Conservation (phyloP, 2,888 invertebrate genomes). For the Acanthosepion esculentum region DNA sequence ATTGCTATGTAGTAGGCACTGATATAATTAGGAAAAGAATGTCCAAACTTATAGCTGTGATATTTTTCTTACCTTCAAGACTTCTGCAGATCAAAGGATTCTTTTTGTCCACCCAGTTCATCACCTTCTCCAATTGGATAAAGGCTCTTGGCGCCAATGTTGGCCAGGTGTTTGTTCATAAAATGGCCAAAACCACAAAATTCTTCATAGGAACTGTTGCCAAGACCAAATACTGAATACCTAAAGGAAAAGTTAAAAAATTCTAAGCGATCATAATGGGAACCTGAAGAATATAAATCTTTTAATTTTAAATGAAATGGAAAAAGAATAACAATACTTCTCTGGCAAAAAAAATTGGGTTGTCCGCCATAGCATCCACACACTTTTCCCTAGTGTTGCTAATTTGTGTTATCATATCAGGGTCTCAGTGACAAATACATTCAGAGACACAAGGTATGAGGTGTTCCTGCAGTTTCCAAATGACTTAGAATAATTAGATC, state of each 20-base stretch:
- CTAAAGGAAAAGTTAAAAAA: constrained; percentile 72
- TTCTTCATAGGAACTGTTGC: constrained; percentile 94
- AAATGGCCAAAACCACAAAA: constrained; percentile 95
- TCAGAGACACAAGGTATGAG: too few relatives aligned
- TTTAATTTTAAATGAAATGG: too few relatives aligned
- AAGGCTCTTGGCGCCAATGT: constrained; percentile 90
- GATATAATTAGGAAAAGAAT: constrained; percentile 57
- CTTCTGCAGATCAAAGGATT: constrained; percentile 80
- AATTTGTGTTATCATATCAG: too few relatives aligned
- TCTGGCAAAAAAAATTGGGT: too few relatives aligned
- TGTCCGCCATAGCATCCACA: too few relatives aligned
- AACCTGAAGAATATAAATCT: neutral
- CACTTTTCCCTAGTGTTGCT: too few relatives aligned
- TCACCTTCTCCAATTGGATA: constrained; percentile 88
- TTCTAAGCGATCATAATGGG: neutral
- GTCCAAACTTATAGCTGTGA: constrained; percentile 53
- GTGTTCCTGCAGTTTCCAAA: too few relatives aligned
- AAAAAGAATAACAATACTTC: too few relatives aligned
- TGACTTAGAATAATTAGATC: too few relatives aligned
- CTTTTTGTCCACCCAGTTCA: constrained; percentile 95
- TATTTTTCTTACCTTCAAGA: constrained; percentile 50
- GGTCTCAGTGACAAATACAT: too few relatives aligned
- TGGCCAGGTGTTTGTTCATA: constrained; percentile 89
- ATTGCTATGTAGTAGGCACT: constrained; percentile 64
- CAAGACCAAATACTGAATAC: constrained; percentile 93